A percentile compares a stretch with the other conserved stretches of the same genome.
Conservation (phyloP, 2,888 invertebrate genomes). For the Artemia sinica region DNA sequence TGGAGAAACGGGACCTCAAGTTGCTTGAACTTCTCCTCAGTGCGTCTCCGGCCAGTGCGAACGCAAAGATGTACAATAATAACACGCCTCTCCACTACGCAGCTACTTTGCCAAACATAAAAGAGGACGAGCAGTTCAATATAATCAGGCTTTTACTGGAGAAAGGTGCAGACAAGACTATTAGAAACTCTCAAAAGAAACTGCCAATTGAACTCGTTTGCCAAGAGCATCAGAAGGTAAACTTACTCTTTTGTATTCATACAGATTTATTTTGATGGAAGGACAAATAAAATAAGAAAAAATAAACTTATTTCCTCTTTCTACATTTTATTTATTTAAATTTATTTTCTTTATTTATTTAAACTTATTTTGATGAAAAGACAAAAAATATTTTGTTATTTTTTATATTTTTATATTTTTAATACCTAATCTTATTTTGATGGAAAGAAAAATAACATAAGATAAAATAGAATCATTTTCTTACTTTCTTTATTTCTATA, state of each 20-base stretch:
- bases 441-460: no score
- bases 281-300: no score
- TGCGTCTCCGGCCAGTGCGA: conserved; percentile 18
- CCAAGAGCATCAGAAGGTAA: conserved; percentile 19
- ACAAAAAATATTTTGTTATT: no score
- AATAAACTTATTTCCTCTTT: no score
- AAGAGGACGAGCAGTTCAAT: conserved; percentile 19
- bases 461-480: no score
- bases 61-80: conserved; percentile 22
- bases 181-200: conserved; percentile 21
- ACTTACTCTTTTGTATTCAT: not conserved
- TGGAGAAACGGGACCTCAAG: conserved; percentile 21
- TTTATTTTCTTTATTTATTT: no score
- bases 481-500: no score
- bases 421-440: no score
- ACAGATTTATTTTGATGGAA: no score
- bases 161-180: conserved; percentile 21
- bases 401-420: no score
- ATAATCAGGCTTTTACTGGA: conserved; percentile 18
- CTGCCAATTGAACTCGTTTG: conserved; percentile 22
- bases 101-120: conserved; percentile 19
- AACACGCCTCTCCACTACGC: conserved; percentile 21
- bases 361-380: no score
- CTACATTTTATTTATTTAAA: no score
- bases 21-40: conserved; percentile 18